Conservation (phyloP, 2,113 vertebrate species). For the Nibea albiflora region DNA sequence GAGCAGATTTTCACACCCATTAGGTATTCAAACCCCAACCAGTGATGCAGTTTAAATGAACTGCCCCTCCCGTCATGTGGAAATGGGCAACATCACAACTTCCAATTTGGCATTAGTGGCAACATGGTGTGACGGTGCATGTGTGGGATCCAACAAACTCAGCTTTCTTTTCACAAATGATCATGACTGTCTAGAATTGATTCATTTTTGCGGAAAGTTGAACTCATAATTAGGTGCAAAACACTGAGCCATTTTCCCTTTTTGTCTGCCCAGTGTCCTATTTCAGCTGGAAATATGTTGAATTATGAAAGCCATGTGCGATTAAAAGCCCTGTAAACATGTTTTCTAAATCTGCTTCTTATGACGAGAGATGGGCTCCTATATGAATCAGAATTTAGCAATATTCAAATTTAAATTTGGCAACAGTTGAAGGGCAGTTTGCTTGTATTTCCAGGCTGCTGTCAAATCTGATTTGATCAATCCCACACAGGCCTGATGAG, state of each 20-base stretch:
- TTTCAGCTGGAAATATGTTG: constrained; percentile 1
- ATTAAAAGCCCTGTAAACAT: not conserved
- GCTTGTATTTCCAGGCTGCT: not conserved
- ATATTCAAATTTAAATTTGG: not conserved
- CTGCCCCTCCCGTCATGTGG: constrained; percentile 49
- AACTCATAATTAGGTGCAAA: constrained; percentile 53
- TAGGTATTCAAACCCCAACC: constrained; percentile 11
- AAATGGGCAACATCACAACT: constrained; percentile 39
- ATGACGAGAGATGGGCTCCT: not conserved
- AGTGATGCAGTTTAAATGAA: constrained; percentile 21
- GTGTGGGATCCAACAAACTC: constrained; percentile 31
- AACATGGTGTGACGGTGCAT: constrained; percentile 51
- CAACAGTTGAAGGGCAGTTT: not conserved
- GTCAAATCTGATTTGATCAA: not conserved
- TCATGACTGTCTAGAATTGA: constrained; percentile 29
- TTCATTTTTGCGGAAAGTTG: constrained; percentile 37
- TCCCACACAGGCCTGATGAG: not conserved
- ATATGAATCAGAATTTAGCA: not conserved
- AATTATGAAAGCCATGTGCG: not conserved
- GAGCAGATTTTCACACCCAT: not conserved
- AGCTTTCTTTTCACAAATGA: constrained; percentile 38
- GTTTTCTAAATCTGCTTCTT: not conserved
- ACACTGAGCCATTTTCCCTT: constrained; percentile 15
- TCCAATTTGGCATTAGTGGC: constrained; percentile 57
- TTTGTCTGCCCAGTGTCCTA: not conserved